These are phyloP conservation scores for Tyto alba DNA, from an alignment of 2,113 vertebrate species.

Conservation along the genomic window DNA sequence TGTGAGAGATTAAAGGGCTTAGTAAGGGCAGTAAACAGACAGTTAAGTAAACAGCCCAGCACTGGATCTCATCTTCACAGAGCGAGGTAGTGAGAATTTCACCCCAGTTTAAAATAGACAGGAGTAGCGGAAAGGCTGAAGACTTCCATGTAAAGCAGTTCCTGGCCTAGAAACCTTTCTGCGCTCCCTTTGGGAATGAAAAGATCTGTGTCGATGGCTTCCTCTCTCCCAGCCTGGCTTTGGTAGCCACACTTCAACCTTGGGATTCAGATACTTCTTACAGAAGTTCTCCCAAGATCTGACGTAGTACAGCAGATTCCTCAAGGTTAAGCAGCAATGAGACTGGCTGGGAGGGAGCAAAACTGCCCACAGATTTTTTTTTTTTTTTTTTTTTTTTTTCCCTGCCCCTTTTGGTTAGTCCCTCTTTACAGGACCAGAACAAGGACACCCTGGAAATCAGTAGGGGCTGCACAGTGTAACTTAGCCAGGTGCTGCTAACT, in stretches of 20 bases:
- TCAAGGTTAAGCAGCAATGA: slow-evolving; percentile 41
- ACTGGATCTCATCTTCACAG: slow-evolving; percentile 54
- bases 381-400: not conserved
- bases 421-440: slow-evolving; percentile 8
- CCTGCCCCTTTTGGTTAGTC: not conserved
- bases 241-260: slow-evolving; percentile 43
- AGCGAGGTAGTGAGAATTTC: slow-evolving; percentile 66
- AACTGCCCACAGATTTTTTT: not conserved
- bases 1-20: slow-evolving; percentile 45
- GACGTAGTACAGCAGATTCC: slow-evolving; percentile 12
- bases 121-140: slow-evolving; percentile 36
- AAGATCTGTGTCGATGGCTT: slow-evolving; percentile 12
- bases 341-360: slow-evolving; percentile 38
- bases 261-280: not conserved
- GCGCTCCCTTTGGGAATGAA: slow-evolving; percentile 21
- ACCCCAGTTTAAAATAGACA: slow-evolving; percentile 53
- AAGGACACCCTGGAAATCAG: not conserved
- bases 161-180: slow-evolving; percentile 39
- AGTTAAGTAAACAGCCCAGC: slow-evolving; percentile 74
- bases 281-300: not conserved
- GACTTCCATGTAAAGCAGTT: slow-evolving; percentile 12
- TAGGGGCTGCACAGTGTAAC: slow-evolving; percentile 33
- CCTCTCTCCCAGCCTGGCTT: slow-evolving; percentile 25
- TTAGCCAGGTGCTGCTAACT: slow-evolving; percentile 40
- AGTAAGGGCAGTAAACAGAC: slow-evolving; percentile 57